Percentiles rank a stretch among this genome's conserved stretches.
These are phyloP conservation scores for crab-eating macaque (Macaca fascicularis) DNA, from an alignment of 2,113 vertebrate species.

Conservation along the genomic window DNA sequence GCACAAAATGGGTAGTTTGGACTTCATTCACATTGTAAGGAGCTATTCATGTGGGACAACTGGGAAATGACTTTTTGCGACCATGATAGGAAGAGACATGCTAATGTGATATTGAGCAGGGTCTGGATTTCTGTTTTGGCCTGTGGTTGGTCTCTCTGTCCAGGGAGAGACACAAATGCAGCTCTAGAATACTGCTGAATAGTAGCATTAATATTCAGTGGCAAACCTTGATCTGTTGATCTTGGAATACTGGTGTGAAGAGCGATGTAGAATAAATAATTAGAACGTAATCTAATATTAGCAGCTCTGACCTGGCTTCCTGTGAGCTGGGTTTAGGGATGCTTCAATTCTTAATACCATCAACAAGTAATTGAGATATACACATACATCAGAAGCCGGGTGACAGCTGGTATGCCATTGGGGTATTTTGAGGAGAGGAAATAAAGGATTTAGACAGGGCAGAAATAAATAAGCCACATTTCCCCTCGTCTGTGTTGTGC, in stretches of 20 bases:
- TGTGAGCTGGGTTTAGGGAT: constrained; percentile 61
- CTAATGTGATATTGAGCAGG: constrained; percentile 50
- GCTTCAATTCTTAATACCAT: constrained; percentile 62
- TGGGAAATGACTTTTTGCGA: constrained; percentile 58
- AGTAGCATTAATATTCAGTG: constrained; percentile 73
- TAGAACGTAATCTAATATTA: constrained; percentile 75
- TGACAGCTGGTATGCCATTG: constrained; percentile 38
- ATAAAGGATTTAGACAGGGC: constrained; percentile 61
- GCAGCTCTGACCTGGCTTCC: constrained; percentile 66
- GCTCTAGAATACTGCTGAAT: constrained; percentile 75
- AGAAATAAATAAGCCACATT: constrained; percentile 55
- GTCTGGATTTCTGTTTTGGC: constrained; percentile 68
- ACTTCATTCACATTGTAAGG: constrained; percentile 56
- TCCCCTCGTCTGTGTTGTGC: constrained; percentile 29
- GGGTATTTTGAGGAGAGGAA: constrained; percentile 67
- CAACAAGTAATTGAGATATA: constrained; percentile 53
- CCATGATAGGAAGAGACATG: not conserved
- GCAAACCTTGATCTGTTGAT: constrained; percentile 73
- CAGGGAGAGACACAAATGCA: not conserved
- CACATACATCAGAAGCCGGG: constrained; percentile 47
- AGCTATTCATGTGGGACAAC: constrained; percentile 52
- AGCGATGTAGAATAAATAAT: constrained; percentile 79
- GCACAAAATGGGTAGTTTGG: not conserved
- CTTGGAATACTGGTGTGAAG: constrained; percentile 74
- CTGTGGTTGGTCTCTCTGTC: constrained; percentile 61